phyloP scores from a whole-genome alignment of 2,113 vertebrate genomes.

The Dascyllus trimaculatus region DNA sequence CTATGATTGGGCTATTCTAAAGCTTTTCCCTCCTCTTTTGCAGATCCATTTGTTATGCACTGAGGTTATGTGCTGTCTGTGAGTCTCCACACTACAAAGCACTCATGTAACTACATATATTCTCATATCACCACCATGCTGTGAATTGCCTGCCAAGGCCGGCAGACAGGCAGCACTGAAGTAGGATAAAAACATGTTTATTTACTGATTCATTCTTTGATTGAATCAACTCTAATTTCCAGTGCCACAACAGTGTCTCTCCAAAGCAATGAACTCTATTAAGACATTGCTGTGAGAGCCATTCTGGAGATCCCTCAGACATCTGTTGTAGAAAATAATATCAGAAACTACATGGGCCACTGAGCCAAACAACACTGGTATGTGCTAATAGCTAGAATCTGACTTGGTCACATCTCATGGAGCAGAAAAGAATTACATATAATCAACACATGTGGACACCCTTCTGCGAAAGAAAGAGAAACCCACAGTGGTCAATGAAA shows the following conservation, averaged over 20 bases:
- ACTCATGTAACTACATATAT: constrained; percentile 18
- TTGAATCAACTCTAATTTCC: constrained; percentile 38
- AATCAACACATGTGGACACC: too few species aligned
- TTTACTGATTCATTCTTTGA: constrained; percentile 45
- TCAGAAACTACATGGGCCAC: constrained; percentile 11
- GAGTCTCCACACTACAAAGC: constrained; percentile 12
- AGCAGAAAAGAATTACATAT: constrained; percentile 6
- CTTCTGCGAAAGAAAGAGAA: too few species aligned
- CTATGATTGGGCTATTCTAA: background rate
- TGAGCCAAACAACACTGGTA: constrained; percentile 29
- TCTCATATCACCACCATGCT: constrained; percentile 20
- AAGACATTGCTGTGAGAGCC: constrained; percentile 11
- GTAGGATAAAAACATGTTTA: constrained; percentile 40
- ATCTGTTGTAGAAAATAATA: constrained; percentile 29
- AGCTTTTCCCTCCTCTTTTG: background rate
- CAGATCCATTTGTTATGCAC: background rate
- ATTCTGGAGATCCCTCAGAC: constrained; percentile 20
- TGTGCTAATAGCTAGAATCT: constrained; percentile 20
- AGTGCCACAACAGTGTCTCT: constrained; percentile 24
- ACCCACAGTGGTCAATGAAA: too few species aligned
- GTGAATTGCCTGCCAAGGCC: constrained; percentile 30
- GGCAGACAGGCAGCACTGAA: constrained; percentile 15
- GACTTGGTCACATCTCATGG: background rate
- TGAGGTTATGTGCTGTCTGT: background rate
- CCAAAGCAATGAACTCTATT: constrained; percentile 30